phyloP scores from a whole-genome alignment of 2,113 vertebrate genomes.

The Rhynchomys soricoides region DNA sequence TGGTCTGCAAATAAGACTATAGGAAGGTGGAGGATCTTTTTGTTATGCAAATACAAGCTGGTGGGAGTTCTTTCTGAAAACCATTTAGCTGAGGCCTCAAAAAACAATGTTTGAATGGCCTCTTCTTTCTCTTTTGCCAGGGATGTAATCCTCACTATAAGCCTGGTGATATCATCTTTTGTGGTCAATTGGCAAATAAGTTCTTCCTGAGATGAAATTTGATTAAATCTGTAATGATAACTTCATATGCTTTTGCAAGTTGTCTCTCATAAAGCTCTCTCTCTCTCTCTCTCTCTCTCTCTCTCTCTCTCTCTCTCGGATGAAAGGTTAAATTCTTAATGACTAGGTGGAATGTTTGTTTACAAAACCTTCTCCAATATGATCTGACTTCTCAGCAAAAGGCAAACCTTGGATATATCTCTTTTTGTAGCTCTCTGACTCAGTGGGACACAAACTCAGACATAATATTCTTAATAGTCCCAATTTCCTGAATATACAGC shows the following conservation, averaged over 20 bases:
- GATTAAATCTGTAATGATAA: conserved; percentile 59
- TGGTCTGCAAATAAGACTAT: conserved; percentile 80
- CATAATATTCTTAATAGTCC: not conserved
- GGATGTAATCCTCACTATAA: conserved; percentile 71
- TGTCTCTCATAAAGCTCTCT: not conserved
- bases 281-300: conserved; percentile 23
- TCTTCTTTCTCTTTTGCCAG: conserved; percentile 66
- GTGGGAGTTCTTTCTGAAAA: conserved; percentile 70
- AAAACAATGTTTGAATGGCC: conserved; percentile 69
- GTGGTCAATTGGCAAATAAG: conserved; percentile 38
- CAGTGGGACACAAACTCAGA: not conserved
- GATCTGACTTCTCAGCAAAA: conserved; percentile 4
- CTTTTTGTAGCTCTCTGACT: not conserved
- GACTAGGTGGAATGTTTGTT: conserved; percentile 16
- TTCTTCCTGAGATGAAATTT: conserved; percentile 62
- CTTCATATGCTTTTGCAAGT: conserved; percentile 21
- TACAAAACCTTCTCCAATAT: conserved; percentile 24
- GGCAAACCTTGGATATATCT: not conserved
- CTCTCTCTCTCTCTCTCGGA: too few species aligned
- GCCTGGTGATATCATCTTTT: conserved; percentile 54
- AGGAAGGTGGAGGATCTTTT: conserved; percentile 72
- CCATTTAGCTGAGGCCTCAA: conserved; percentile 74
- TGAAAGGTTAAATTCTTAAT: conserved; percentile 44
- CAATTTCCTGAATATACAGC: not conserved
- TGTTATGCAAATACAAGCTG: conserved; percentile 80